Base-by-base conservation (phyloP, 2,888 invertebrate genomes). In the Cryptocheilus praepositus region DNA sequence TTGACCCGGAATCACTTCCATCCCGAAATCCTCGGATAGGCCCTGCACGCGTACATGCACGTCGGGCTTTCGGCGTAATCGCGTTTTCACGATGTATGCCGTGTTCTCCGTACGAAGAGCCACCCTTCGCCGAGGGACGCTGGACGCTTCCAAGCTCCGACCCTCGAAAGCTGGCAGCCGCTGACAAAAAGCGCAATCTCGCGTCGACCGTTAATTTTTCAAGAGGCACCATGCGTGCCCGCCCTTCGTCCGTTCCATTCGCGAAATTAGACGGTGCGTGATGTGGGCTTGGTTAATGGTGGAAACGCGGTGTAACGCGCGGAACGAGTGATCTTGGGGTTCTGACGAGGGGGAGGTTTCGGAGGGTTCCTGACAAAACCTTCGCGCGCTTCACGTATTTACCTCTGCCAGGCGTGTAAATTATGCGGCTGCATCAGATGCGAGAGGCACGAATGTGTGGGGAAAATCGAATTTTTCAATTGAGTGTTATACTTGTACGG, bases 151-250 rank as follows among this genome's bases (percentile, higher is more conserved):
- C 22, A 15, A 1, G 8, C 8, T 36, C 8, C 36, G 36, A 36
- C 36, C 36, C 36, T 2, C 22, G 3, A 15, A 18, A n/a, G 22
- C 54, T 44, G 51, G 25, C 19, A 45, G 53, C 19, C 36, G 60
- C 51, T 16, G 70, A 45, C 55, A 61, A 67, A 67, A 71, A 68
- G 54, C 62, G 70, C 63, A 71, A 73, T 76, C 71, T 22, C 49
- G 66, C 70, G 71, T 65, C 43, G 60, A 60, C 64, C 68, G 70
- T 73, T 79, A 80, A 79, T 79, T 76, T 80, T 79, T 79, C 72
- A 79, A 73, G 64, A 68, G 68, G 62, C 58, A 13, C 25, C 51
- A 51, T 54, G 44, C 44, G 49, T 52, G 16, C 13, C 22, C 44
- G 21, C 53, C 21, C 18, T 21, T 22, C 25, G 25, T 44, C 18